phyloP scores from a whole-genome alignment of 1,140 invertebrate species.

The Philotrypesis tridentata region DNA sequence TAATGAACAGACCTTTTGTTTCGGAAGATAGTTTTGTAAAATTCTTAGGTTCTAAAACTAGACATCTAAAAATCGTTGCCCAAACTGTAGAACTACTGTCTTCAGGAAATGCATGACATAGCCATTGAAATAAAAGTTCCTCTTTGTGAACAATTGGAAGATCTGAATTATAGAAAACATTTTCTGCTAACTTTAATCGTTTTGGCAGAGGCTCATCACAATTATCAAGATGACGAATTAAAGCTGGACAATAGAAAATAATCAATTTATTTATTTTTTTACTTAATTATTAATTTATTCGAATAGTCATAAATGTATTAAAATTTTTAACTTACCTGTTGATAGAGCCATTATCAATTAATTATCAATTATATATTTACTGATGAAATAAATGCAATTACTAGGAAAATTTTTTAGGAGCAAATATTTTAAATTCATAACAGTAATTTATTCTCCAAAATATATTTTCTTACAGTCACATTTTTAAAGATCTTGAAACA shows the following conservation, averaged over 20 bases:
- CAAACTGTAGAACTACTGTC: slow-evolving; percentile 46
- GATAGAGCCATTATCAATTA: slow-evolving; percentile 52
- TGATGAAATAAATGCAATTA: too few species aligned
- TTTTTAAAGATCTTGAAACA: too few species aligned
- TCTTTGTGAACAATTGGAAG: slow-evolving; percentile 57
- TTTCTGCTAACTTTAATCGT: slow-evolving; percentile 67
- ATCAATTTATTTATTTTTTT: background rate
- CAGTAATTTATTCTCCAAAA: too few species aligned
- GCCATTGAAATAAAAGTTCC: slow-evolving; percentile 59
- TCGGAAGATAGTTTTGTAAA: slow-evolving; percentile 51
- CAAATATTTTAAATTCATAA: too few species aligned
- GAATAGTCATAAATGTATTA: background rate
- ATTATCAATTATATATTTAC: too few species aligned
- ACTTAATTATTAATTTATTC: background rate
- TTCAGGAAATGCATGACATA: slow-evolving; percentile 50
- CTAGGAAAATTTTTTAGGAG: too few species aligned
- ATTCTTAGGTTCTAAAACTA: slow-evolving; percentile 46
- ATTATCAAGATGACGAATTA: slow-evolving; percentile 11
- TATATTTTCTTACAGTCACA: too few species aligned
- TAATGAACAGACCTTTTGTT: slow-evolving; percentile 53
- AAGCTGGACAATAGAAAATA: background rate
- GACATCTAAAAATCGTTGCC: slow-evolving; percentile 56
- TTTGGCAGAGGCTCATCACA: slow-evolving; percentile 58
- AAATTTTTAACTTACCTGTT: slow-evolving; percentile 51
- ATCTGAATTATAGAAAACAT: slow-evolving; percentile 56